A percentile compares a stretch with the other conserved stretches of the same genome.
Conservation (phyloP, 2,888 invertebrate genomes). For the Amblyjoppa proteus region DNA sequence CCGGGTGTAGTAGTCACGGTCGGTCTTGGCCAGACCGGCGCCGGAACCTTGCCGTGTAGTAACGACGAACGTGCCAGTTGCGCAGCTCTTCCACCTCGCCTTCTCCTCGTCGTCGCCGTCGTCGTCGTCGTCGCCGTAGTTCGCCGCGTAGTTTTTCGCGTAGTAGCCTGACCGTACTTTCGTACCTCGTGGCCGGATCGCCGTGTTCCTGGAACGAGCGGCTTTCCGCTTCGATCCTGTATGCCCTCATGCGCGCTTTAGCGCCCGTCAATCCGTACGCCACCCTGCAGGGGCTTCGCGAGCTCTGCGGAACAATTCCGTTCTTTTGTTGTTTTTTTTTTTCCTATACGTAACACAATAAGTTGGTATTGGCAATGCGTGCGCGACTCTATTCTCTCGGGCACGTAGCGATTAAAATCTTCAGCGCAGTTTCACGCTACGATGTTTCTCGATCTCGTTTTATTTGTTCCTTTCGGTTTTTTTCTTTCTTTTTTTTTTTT, state of each 20-base stretch:
- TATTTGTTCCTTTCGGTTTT: background rate
- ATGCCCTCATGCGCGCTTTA: conserved; percentile 3
- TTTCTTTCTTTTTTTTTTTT: background rate
- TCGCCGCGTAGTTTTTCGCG: conserved; percentile 30
- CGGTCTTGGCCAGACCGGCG: conserved; percentile 59
- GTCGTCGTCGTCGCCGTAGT: conserved; percentile 16
- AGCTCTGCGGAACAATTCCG: background rate
- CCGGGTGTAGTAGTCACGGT: conserved; percentile 61
- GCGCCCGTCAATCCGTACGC: background rate
- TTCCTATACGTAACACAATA: background rate
- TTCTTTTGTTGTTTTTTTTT: background rate
- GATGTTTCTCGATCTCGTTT: conserved; percentile 45
- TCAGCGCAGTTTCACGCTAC: conserved; percentile 27
- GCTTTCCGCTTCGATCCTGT: conserved; percentile 19
- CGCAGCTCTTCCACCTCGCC: conserved; percentile 35
- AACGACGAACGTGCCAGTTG: conserved; percentile 49
- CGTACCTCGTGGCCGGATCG: conserved; percentile 48
- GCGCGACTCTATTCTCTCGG: conserved; percentile 29
- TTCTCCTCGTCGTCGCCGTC: conserved; percentile 22
- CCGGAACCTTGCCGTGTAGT: conserved; percentile 51
- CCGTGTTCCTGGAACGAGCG: conserved; percentile 39
- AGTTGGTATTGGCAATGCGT: conserved; percentile 19
- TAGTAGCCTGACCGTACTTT: conserved; percentile 48
- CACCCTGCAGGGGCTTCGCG: background rate
- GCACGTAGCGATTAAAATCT: conserved; percentile 36